A percentile compares a stretch with the other conserved stretches of the same genome.
Evolutionary conservation across 2,113 vertebrate species (phyloP).

Genomic region (Sceloporus undulatus): DNA sequence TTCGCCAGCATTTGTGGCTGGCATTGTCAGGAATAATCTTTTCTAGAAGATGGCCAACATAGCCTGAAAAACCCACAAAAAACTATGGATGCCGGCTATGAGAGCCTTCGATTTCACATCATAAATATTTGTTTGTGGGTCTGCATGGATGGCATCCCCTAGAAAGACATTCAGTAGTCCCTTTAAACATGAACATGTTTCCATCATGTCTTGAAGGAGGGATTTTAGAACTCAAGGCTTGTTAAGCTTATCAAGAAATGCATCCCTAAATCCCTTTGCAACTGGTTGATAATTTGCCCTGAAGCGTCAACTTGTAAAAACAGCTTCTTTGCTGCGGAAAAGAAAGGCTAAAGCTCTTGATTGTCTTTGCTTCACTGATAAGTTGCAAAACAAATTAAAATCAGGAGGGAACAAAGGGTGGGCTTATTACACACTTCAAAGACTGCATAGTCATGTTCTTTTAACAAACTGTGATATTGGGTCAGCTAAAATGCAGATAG

Average conservation of each 20-base stretch:
- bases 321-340: background rate
- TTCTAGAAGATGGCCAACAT: too few species aligned
- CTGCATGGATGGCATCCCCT: background rate
- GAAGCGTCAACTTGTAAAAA: slow-evolving; percentile 17
- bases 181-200: background rate
- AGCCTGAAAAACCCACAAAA: too few species aligned
- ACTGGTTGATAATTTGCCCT: slow-evolving; percentile 11
- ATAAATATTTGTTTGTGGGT: background rate
- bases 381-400: slow-evolving; percentile 11
- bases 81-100: too few species aligned
- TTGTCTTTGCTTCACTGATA: background rate
- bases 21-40: too few species aligned
- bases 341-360: background rate
- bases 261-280: background rate
- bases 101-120: too few species aligned
- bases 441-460: slow-evolving; percentile 10
- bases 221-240: background rate
- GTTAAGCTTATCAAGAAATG: slow-evolving; percentile 2
- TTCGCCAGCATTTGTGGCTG: too few species aligned
- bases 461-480: background rate
- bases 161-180: background rate
- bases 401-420: slow-evolving; percentile 1
- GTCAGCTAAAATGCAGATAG: slow-evolving; percentile 13
- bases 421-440: background rate
- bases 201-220: background rate